Base-by-base conservation (phyloP, 2,888 invertebrate genomes). In the Octonoba sinensis region DNA sequence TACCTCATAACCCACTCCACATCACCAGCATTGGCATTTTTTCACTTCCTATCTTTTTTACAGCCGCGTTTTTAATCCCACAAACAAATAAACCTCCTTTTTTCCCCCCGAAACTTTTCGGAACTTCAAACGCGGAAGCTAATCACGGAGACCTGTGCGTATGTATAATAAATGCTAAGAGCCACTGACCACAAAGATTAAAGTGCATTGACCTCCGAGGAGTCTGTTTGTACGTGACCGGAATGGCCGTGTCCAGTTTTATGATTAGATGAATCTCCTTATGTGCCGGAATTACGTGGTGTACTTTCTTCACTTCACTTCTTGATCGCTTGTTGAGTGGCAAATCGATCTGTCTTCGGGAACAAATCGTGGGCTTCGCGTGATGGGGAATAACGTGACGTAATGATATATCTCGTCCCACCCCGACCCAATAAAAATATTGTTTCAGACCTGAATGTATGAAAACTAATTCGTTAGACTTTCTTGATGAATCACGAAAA, bases 111-210 rank as follows among this genome's bases (percentile, higher is more conserved):
- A 24, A 6, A 24, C 13, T 22, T 36, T 36, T 36, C 0, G 36
- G 8, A 36, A 2, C 8, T 36, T 8, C 36, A 3, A 36, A 36
- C 36, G 27, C 46, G 56, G 56, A 44, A 59, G 46, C 44, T 79
- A 67, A 79, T 66, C 79, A 79, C 60, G 24, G 65, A 27, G 64
- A 13, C 46, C 56, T 51, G 44, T 4, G 6, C n/a, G 57, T 51
- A 60, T 59, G 22, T 54, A 66, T 72, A 79, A 72, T 72, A 60
- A 71, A 56, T 65, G 24, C 27, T n/a, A 46, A 57, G 59, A 79
- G 79, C 66, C 79, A 79, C 51, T 79, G 79, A 79, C 79, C 79
- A 79, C 72, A 54, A 54, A 67, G 60, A 66, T 76, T 67, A 66
- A 66, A 73, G 79, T 72, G 66, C 79, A 51, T 73, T 79, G 79